phyloP scores from a whole-genome alignment of 2,113 vertebrate species.

The Helogale parvula region DNA sequence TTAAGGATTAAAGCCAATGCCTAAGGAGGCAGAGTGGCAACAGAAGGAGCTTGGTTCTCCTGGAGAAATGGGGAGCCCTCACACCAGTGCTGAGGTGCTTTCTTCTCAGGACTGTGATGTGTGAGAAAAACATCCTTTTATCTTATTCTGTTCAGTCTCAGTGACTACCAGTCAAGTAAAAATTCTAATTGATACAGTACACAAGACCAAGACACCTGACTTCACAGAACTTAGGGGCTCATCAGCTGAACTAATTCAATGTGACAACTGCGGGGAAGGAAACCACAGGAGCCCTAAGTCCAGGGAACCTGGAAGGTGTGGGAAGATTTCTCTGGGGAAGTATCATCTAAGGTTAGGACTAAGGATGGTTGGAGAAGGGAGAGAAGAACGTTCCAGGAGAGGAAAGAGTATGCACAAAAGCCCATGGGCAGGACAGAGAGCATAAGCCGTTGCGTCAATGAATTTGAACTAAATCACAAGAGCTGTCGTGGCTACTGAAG shows the following conservation, averaged over 20 bases:
- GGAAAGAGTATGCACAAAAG: neutral
- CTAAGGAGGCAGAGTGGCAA: neutral
- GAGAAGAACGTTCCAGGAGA: neutral
- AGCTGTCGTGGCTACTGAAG: neutral
- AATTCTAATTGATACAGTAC: neutral
- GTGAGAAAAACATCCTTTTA: neutral
- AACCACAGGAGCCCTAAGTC: neutral
- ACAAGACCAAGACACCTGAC: neutral
- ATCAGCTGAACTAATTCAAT: neutral
- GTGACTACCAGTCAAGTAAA: neutral
- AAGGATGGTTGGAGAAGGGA: neutral
- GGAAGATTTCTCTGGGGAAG: neutral
- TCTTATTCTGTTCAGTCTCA: neutral
- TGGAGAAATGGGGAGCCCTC: accelerated
- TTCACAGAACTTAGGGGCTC: neutral
- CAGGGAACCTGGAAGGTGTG: neutral
- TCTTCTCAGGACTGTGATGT: neutral
- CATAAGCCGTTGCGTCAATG: neutral
- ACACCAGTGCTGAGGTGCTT: neutral
- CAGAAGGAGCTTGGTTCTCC: neutral
- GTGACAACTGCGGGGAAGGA: neutral
- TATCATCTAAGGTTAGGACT: neutral
- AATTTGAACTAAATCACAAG: neutral
- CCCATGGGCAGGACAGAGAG: neutral
- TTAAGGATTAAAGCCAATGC: neutral